A percentile compares a stretch with the other conserved stretches of the same genome.
Evolutionary conservation across 1,140 invertebrate genomes (phyloP).

Genomic region (Pseudomyrmex cubaensis): DNA sequence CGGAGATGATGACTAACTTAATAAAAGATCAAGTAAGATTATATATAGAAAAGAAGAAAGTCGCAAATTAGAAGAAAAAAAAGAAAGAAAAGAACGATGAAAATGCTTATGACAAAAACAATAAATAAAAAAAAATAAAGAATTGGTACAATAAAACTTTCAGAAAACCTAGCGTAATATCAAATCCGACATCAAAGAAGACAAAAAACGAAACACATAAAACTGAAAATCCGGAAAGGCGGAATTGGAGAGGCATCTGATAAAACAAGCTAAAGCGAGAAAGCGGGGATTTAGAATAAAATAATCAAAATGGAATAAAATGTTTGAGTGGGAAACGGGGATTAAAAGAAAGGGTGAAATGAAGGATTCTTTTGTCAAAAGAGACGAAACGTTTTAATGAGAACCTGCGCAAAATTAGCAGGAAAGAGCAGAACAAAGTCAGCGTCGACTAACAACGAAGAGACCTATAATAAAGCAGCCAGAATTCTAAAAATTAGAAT

Average conservation of each 20-base stretch:
- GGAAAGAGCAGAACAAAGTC: conserved; percentile 3
- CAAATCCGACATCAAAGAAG: conserved; percentile 12
- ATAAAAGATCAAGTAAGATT: conserved; percentile 24
- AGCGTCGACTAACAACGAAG: background rate
- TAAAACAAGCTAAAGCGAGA: conserved; percentile 13
- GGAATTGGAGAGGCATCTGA: background rate
- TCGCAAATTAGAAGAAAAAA: conserved; percentile 1
- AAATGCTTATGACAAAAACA: too few relatives aligned
- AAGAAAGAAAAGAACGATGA: background rate
- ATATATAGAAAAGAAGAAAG: background rate
- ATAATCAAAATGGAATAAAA: conserved; percentile 49
- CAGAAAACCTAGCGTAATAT: background rate
- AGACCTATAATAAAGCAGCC: conserved; percentile 19
- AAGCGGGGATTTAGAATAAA: conserved; percentile 10
- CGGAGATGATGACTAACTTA: conserved; percentile 1
- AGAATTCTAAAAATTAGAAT: conserved; percentile 26
- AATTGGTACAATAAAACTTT: background rate
- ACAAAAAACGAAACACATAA: background rate
- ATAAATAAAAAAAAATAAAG: background rate
- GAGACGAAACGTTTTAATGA: conserved; percentile 18
- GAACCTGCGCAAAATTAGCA: conserved; percentile 29
- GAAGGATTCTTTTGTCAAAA: background rate
- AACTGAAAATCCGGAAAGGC: conserved; percentile 21
- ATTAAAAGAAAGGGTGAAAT: conserved; percentile 4
- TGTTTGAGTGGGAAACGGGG: background rate